Conservation (phyloP, 2,888 invertebrate species). For the Marasmarcha lunaedactyla region DNA sequence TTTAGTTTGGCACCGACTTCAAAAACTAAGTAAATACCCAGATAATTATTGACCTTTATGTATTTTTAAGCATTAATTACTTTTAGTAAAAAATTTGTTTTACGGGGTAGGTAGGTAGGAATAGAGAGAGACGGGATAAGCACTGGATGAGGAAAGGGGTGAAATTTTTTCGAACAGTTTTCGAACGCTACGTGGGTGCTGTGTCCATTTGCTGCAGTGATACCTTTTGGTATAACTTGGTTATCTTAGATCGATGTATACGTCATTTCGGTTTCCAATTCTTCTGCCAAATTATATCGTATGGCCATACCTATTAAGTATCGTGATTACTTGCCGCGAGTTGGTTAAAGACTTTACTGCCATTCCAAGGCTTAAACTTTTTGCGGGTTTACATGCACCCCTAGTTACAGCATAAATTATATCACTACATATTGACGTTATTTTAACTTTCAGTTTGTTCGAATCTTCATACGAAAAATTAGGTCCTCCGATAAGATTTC, state of each 20-base stretch:
- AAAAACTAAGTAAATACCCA: too few species aligned
- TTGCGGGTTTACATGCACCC: conserved; percentile 17
- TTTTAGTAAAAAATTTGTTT: too few species aligned
- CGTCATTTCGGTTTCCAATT: conserved; percentile 17
- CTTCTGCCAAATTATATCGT: conserved; percentile 21
- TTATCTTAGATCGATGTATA: conserved; percentile 10
- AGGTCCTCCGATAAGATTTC: too few species aligned
- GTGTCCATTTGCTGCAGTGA: conserved; percentile 11
- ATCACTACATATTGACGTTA: conserved; percentile 16
- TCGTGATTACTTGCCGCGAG: conserved; percentile 16
- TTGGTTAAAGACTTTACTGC: conserved; percentile 22
- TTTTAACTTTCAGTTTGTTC: conserved; percentile 11
- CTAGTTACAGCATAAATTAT: conserved; percentile 17
- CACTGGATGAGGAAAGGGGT: too few species aligned
- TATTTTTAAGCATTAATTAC: too few species aligned
- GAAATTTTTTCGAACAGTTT: too few species aligned
- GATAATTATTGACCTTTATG: too few species aligned
- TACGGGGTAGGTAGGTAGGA: too few species aligned
- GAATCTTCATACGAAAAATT: too few species aligned
- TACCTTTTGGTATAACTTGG: conserved; percentile 17
- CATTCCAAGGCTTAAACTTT: conserved; percentile 20
- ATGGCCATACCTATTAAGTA: conserved; percentile 22
- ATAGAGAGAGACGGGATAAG: too few species aligned
- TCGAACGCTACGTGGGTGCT: conserved; percentile 25
- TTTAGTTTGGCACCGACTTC: too few species aligned